Evolutionary conservation across 1,140 invertebrate species (phyloP).

Genomic region (Drosophila baimaii): DNA sequence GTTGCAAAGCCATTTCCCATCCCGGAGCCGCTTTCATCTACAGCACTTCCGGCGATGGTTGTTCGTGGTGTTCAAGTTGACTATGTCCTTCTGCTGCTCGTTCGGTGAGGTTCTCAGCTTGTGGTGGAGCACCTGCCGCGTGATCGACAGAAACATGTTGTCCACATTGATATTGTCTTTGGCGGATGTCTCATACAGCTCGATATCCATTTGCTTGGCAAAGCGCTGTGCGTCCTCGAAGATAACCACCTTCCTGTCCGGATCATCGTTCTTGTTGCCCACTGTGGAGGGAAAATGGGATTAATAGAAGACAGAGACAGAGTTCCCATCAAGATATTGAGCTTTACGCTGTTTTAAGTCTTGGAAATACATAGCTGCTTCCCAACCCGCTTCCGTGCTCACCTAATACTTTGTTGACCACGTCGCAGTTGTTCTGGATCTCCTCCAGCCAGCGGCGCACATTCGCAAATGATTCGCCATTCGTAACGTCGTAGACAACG

Average conservation of each 20-base stretch:
- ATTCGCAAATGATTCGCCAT: constrained; percentile 99
- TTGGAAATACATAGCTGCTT: no score
- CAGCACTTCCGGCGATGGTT: constrained; percentile 72
- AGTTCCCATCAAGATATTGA: no score
- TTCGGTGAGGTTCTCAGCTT: constrained; percentile 79
- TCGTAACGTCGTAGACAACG: constrained; percentile 99
- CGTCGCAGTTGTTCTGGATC: constrained; percentile 99
- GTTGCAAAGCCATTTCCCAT: constrained; percentile 28
- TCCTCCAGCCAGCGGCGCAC: constrained; percentile 99
- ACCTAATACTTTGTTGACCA: constrained; percentile 99
- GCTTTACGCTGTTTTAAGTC: no score
- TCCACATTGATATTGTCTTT: constrained; percentile 99
- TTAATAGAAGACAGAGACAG: no score
- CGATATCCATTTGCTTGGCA: constrained; percentile 98
- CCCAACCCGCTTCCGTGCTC: constrained; percentile 62
- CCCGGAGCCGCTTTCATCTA: constrained; percentile 72
- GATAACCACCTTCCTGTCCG: constrained; percentile 97
- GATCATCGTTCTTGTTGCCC: constrained; percentile 99
- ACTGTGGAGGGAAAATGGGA: constrained; percentile 87
- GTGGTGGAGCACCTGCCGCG: constrained; percentile 86
- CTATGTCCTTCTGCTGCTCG: constrained; percentile 86
- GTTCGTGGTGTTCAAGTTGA: constrained; percentile 84
- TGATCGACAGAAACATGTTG: constrained; percentile 93
- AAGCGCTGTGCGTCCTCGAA: constrained; percentile 98
- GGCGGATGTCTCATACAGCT: constrained; percentile 98